Base-by-base conservation (phyloP, 2,888 invertebrate genomes). In the Amiota communis region DNA sequence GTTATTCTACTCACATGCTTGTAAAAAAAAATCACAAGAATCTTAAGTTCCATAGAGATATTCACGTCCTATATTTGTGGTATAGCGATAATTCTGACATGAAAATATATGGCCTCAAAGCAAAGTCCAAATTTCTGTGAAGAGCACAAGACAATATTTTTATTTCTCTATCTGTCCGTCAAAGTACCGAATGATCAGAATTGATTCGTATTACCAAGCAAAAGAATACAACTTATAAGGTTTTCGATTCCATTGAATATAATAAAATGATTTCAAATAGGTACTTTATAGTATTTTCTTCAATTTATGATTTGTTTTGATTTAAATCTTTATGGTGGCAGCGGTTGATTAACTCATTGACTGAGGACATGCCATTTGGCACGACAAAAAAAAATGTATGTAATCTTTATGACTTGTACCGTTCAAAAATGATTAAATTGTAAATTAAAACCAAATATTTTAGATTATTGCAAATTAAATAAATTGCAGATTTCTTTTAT, bases 221-320 rank as follows among this genome's bases (percentile, higher is more conserved):
- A 8, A 23, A 23, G 23, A 23, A 23, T 2, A 23, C 23, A 23
- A 23, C 23, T 23, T 23, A 23, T 23, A 57, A 2, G n/a, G 57
- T n/a, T n/a, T n/a, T n/a, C n/a, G n/a, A n/a, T n/a, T n/a, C n/a
- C n/a, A n/a, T n/a, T n/a, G n/a, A n/a, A n/a, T n/a, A n/a, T n/a
- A n/a, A n/a, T n/a, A n/a, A n/a, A n/a, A n/a, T n/a, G n/a, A n/a
- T n/a, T n/a, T n/a, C n/a, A n/a, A n/a, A n/a, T n/a, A n/a, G n/a
- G n/a, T n/a, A n/a, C n/a, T n/a, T n/a, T 57, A n/a, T 12, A 11
- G 3, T 15, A n/a, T 63, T 63, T 63, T n/a, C 13, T 10, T 2
- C 4, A 15, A 64, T 49, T 67, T 67, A 49, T 67, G 67, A 67
- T 67, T 67, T 67, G 67, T 67, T 67, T 67, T 67, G 49, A 49